Percentiles rank a stretch among this genome's conserved stretches.
phyloP scores from a whole-genome alignment of 2,888 invertebrate species.

The Fragum whitleyi region DNA sequence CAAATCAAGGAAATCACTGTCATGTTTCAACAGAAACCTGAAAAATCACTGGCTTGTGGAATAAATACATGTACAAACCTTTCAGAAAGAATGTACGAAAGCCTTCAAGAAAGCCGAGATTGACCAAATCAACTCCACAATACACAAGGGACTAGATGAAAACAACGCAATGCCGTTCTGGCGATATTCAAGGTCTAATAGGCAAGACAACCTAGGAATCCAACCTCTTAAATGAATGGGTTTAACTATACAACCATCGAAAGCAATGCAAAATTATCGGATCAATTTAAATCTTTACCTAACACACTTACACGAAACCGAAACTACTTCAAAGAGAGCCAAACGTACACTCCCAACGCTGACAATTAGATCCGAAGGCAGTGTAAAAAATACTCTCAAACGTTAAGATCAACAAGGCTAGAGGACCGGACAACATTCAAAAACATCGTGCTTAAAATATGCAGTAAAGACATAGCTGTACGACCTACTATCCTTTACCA shows the following conservation, averaged over 20 bases:
- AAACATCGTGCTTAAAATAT: conserved; percentile 38
- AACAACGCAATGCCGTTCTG: conserved; percentile 62
- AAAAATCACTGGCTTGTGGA: no score
- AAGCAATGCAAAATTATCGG: conserved; percentile 37
- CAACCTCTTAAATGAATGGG: conserved; percentile 52
- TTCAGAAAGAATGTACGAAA: no score
- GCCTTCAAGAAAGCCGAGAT: no score
- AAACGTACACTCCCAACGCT: background rate
- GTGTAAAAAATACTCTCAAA: conserved; percentile 18
- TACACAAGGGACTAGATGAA: conserved; percentile 39
- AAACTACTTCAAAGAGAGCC: no score
- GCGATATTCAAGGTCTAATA: conserved; percentile 52
- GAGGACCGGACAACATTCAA: conserved; percentile 49
- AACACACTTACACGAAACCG: no score
- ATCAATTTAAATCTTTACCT: conserved; percentile 44
- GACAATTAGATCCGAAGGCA: conserved; percentile 12
- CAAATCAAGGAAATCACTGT: no score
- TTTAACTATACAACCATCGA: conserved; percentile 36
- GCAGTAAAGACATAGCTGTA: conserved; percentile 38
- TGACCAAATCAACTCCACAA: no score
- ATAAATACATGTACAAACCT: no score
- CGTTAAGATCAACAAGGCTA: conserved; percentile 48
- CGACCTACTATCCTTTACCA: conserved; percentile 34
- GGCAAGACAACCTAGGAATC: conserved; percentile 40
- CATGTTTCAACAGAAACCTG: no score